Evolutionary conservation across 37 sponge, comb jelly and placozoan genomes (phyloP).

Genomic region (Ephydatia muelleri): DNA sequence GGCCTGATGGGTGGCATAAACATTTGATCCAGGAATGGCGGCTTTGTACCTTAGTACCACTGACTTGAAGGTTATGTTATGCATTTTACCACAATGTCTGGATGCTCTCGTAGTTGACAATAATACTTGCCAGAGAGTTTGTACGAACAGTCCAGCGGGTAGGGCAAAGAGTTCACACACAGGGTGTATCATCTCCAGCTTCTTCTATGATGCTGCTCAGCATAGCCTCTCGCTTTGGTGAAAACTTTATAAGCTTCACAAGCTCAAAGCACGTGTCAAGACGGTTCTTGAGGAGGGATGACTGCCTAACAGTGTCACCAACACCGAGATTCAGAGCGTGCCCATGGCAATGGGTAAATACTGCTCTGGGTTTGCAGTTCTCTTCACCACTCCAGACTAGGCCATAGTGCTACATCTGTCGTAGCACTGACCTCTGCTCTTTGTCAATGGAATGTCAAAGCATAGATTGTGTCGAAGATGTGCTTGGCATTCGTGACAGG

Average conservation of each 20-base stretch:
- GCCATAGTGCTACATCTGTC: conserved; percentile 82
- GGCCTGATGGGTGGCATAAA: too few species aligned
- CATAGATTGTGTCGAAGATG: conserved; percentile 56
- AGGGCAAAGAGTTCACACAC: conserved; percentile 51
- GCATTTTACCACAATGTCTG: conserved; percentile 54
- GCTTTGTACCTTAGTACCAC: too few species aligned
- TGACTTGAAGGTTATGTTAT: too few species aligned
- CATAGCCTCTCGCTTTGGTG: too few species aligned
- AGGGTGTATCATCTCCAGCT: conserved; percentile 52
- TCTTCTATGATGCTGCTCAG: conserved; percentile 62
- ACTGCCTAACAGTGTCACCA: conserved; percentile 63
- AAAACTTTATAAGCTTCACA: too few species aligned
- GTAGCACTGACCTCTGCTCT: conserved; percentile 71
- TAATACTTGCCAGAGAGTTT: conserved; percentile 56
- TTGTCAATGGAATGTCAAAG: conserved; percentile 44
- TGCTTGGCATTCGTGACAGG: conserved; percentile 48
- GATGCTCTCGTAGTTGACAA: conserved; percentile 59
- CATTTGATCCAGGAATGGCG: too few species aligned
- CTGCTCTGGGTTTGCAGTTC: conserved; percentile 61
- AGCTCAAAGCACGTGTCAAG: conserved; percentile 68
- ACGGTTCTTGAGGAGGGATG: conserved; percentile 49
- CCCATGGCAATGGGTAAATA: conserved; percentile 80
- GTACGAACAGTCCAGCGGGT: conserved; percentile 84
- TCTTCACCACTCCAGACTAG: conserved; percentile 68
- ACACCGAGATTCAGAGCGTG: conserved; percentile 77